Percentiles rank a stretch among this genome's conserved stretches.
These are phyloP conservation scores for Eonycteris spelaea DNA, from an alignment of 2,113 vertebrate species.

Conservation along the genomic window DNA sequence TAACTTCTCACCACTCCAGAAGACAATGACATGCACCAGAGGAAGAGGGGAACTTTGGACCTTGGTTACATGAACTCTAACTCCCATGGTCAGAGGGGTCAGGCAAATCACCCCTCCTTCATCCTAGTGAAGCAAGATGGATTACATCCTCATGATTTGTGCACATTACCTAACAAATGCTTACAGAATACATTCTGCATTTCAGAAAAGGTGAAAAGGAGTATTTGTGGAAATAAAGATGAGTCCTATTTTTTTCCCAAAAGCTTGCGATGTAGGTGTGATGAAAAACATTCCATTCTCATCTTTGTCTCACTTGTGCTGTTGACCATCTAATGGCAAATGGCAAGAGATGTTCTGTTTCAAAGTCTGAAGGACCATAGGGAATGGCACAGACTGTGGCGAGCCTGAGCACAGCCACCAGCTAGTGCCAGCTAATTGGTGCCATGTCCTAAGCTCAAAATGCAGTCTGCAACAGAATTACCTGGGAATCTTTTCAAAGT, in stretches of 20 bases:
- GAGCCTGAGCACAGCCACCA: not conserved
- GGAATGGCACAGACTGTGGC: not conserved
- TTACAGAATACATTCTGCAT: not conserved
- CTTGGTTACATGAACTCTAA: not conserved
- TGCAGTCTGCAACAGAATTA: not conserved
- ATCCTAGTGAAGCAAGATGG: not conserved
- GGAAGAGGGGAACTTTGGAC: not conserved
- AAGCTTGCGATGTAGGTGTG: not conserved
- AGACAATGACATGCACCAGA: accelerated
- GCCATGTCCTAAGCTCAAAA: not conserved
- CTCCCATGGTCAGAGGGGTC: not conserved
- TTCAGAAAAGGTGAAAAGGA: not conserved
- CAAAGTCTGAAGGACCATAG: not conserved
- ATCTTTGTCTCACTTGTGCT: not conserved
- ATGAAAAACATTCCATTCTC: not conserved
- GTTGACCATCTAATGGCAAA: not conserved
- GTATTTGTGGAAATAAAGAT: not conserved
- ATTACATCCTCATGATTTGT: not conserved
- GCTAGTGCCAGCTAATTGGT: not conserved
- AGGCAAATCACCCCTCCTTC: too few relatives aligned
- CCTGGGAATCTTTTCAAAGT: not conserved
- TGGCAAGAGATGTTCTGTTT: not conserved
- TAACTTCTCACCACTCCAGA: not conserved
- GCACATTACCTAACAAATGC: not conserved
- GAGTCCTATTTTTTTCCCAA: not conserved